These are phyloP conservation scores for Pecten maximus DNA, from an alignment of 2,888 invertebrate species.

Conservation along the genomic window DNA sequence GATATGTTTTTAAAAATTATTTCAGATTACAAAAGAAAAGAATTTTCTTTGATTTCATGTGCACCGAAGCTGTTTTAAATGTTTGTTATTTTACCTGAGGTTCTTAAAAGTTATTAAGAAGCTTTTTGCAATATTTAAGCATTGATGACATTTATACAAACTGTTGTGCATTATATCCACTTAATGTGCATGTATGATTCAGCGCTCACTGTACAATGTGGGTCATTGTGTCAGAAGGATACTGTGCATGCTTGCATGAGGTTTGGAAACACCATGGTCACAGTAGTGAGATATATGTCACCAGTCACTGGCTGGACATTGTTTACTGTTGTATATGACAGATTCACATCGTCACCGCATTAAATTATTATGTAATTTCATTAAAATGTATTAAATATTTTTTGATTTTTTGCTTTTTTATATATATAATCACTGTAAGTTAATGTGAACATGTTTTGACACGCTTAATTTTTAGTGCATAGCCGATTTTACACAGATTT, in stretches of 20 bases:
- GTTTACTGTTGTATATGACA: background rate
- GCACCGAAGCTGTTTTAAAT: background rate
- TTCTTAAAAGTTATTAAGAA: background rate
- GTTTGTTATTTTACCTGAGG: background rate
- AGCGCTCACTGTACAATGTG: background rate
- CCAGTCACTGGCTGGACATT: background rate
- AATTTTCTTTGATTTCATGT: background rate
- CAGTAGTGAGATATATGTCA: background rate
- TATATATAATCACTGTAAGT: background rate
- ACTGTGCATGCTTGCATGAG: conserved; percentile 5
- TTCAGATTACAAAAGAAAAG: background rate
- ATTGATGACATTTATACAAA: conserved; percentile 5
- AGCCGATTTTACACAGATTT: too few relatives aligned
- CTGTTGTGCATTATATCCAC: background rate
- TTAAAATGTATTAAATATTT: conserved; percentile 14
- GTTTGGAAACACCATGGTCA: conserved; percentile 27
- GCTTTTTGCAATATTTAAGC: conserved; percentile 21
- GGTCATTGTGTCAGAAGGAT: background rate
- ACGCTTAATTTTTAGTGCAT: too few relatives aligned
- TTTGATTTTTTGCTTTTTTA: background rate
- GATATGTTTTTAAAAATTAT: background rate
- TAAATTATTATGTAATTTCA: background rate
- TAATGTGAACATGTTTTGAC: too few relatives aligned
- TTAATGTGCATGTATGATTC: background rate
- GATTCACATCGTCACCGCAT: background rate